Evolutionary conservation across 2,888 invertebrate species (phyloP).

Genomic region (Craniophora ligustri): DNA sequence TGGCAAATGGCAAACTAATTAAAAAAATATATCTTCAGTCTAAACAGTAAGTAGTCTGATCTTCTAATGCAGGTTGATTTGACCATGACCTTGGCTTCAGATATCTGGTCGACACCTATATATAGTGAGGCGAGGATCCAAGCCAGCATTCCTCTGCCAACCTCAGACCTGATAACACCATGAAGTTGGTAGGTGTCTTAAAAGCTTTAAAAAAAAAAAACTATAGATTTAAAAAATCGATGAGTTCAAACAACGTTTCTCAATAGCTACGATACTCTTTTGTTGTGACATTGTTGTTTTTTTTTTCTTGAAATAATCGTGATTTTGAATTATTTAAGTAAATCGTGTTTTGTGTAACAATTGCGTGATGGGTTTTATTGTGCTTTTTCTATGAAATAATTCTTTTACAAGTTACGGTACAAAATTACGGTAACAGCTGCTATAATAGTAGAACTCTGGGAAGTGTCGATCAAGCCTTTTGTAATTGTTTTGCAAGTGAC

Average conservation of each 20-base stretch:
- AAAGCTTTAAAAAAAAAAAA: no score
- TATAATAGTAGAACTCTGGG: constrained; percentile 15
- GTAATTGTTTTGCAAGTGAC: constrained; percentile 1
- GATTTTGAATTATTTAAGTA: constrained; percentile 20
- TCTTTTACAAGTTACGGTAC: constrained; percentile 8
- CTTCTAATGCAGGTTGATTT: constrained; percentile 34
- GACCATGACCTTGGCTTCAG: constrained; percentile 76
- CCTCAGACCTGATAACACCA: constrained; percentile 72
- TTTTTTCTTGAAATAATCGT: constrained; percentile 9
- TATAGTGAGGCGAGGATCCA: constrained; percentile 64
- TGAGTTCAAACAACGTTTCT: constrained; percentile 14
- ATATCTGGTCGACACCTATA: constrained; percentile 69
- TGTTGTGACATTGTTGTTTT: constrained; percentile 13
- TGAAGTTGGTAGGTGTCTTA: constrained; percentile 80
- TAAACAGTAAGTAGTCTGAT: constrained; percentile 16
- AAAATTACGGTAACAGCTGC: constrained; percentile 11
- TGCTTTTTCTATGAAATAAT: constrained; percentile 32
- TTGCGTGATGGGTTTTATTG: constrained; percentile 24
- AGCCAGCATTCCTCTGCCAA: constrained; percentile 74
- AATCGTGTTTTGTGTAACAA: constrained; percentile 43
- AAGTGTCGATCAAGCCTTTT: constrained; percentile 15
- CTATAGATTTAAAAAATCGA: background rate
- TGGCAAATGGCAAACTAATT: constrained; percentile 32
- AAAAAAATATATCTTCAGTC: constrained; percentile 11
- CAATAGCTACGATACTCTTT: constrained; percentile 21